These are phyloP conservation scores for Actias luna DNA, from an alignment of 2,888 invertebrate species.

Conservation along the genomic window DNA sequence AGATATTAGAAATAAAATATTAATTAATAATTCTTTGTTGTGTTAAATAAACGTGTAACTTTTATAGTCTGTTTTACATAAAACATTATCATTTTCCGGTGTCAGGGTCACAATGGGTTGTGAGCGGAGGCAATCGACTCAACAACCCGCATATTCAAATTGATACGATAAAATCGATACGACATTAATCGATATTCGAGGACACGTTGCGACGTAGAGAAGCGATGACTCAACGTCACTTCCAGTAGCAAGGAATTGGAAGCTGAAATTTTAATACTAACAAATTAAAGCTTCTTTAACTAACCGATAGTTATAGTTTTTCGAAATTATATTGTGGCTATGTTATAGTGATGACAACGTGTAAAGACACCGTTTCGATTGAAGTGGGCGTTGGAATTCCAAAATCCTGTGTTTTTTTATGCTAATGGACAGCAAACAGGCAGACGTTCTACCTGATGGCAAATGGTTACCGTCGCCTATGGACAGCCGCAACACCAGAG, in stretches of 20 bases:
- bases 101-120: slow-evolving; percentile 3
- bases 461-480: too few relatives aligned
- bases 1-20: not conserved
- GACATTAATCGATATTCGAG: slow-evolving; percentile 6
- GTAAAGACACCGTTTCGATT: too few relatives aligned
- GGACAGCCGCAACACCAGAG: too few relatives aligned
- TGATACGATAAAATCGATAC: slow-evolving; percentile 10
- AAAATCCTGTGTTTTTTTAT: too few relatives aligned
- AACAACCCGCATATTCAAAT: slow-evolving; percentile 27
- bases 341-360: too few relatives aligned
- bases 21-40: not conserved
- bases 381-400: too few relatives aligned
- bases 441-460: too few relatives aligned
- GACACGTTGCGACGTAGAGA: not conserved
- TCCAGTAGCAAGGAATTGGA: not conserved
- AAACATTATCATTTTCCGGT: slow-evolving; percentile 6
- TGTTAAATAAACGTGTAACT: not conserved
- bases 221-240: not conserved
- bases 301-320: too few relatives aligned
- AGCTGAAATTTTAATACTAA: not conserved
- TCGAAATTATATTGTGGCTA: too few relatives aligned
- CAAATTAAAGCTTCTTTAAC: not conserved
- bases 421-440: too few relatives aligned
- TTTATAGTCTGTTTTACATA: slow-evolving; percentile 5
- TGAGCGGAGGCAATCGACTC: slow-evolving; percentile 19